phyloP scores from a whole-genome alignment of 2,888 invertebrate species.

The Bruchidius siliquastri region DNA sequence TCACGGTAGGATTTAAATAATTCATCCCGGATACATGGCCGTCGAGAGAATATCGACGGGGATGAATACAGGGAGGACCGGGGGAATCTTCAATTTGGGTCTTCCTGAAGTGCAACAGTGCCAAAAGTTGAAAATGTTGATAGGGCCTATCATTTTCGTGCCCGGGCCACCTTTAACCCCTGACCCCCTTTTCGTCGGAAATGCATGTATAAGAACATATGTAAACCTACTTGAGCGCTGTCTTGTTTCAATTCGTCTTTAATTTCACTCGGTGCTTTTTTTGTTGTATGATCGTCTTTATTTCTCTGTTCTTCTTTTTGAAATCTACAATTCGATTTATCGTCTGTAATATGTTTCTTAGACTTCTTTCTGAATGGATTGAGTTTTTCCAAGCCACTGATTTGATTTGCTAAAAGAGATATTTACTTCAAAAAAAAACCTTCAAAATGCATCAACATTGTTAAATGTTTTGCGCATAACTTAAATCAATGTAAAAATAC shows the following conservation, averaged over 20 bases:
- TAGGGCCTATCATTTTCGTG: too few relatives aligned
- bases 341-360: background rate
- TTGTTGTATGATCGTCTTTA: background rate
- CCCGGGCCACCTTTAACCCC: too few relatives aligned
- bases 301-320: conserved; percentile 6
- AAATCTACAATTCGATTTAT: conserved; percentile 5
- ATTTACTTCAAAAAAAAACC: background rate
- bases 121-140: too few relatives aligned
- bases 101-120: too few relatives aligned
- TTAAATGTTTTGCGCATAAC: background rate
- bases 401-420: conserved; percentile 1
- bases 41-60: too few relatives aligned
- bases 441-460: background rate
- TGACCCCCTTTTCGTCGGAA: too few relatives aligned
- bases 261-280: background rate
- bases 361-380: background rate
- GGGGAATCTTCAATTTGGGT: too few relatives aligned
- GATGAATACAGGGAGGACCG: too few relatives aligned
- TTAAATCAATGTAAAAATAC: background rate
- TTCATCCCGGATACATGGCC: too few relatives aligned
- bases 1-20: too few relatives aligned
- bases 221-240: background rate
- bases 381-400: conserved; percentile 7
- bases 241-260: background rate
- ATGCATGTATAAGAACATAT: too few relatives aligned